A percentile compares a stretch with the other conserved stretches of the same genome.
phyloP scores from a whole-genome alignment of 2,797 vertebrate genomes.

The Typhlichthys subterraneus region DNA sequence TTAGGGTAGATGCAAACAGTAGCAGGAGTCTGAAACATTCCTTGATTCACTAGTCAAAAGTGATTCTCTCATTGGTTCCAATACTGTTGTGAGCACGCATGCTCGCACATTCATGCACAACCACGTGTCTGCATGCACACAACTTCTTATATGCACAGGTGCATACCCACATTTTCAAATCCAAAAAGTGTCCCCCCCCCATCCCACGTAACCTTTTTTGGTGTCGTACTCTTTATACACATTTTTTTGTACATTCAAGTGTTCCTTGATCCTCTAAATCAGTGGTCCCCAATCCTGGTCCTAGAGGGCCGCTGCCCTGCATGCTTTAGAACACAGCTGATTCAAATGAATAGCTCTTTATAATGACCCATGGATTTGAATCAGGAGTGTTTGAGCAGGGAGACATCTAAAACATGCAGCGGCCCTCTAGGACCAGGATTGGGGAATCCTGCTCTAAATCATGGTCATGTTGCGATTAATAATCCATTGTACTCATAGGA shows the following conservation, averaged over 20 bases:
- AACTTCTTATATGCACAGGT: background rate
- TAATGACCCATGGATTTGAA: no score
- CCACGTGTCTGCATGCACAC: slow-evolving; percentile 12
- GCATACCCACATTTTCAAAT: slow-evolving; percentile 20
- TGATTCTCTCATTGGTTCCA: slow-evolving; percentile 34
- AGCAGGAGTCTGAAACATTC: slow-evolving; percentile 65
- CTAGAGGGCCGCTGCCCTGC: no score
- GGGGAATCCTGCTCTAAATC: no score
- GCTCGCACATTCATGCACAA: slow-evolving; percentile 26
- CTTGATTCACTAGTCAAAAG: slow-evolving; percentile 45
- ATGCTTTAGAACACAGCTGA: no score
- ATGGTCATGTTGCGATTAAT: slow-evolving; percentile 2
- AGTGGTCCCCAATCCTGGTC: background rate
- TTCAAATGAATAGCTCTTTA: no score
- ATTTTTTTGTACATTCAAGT: slow-evolving; percentile 31
- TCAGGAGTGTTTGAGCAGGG: no score
- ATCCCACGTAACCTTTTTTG: slow-evolving; percentile 46
- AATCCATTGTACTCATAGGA: slow-evolving; percentile 33
- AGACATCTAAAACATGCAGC: no score
- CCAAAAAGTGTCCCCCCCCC: slow-evolving; percentile 41
- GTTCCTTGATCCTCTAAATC: slow-evolving; percentile 14
- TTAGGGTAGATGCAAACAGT: slow-evolving; percentile 26
- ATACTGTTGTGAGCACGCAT: slow-evolving; percentile 1
- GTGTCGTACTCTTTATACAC: background rate
- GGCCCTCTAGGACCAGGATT: no score